Conservation (phyloP, 2,797 vertebrate genomes). For the Masticophis lateralis region DNA sequence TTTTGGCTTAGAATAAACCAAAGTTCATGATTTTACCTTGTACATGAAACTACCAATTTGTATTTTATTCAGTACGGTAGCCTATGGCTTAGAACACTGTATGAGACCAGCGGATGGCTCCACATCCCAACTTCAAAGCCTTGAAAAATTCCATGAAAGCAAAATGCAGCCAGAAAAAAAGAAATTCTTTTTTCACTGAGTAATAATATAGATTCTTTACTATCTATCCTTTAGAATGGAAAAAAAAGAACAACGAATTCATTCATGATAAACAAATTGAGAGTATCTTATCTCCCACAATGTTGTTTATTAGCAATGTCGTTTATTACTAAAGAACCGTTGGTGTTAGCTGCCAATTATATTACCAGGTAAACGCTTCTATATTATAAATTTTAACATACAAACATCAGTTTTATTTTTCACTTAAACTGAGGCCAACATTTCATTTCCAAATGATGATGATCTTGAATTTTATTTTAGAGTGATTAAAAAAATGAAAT, state of each 20-base stretch:
- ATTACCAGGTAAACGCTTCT: neutral
- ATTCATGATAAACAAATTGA: neutral
- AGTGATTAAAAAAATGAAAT: slow-evolving; percentile 17
- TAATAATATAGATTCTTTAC: neutral
- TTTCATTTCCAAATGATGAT: neutral
- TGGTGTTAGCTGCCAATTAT: slow-evolving; percentile 1
- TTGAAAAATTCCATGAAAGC: neutral
- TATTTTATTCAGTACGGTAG: neutral
- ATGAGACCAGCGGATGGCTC: neutral
- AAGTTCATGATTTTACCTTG: neutral
- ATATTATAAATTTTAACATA: slow-evolving; percentile 25
- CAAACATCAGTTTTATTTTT: slow-evolving; percentile 21
- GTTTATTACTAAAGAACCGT: slow-evolving; percentile 13
- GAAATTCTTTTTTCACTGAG: neutral
- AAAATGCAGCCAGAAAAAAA: neutral
- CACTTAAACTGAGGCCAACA: slow-evolving; percentile 33
- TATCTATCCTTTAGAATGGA: neutral
- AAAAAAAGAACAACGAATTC: neutral
- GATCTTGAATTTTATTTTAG: slow-evolving; percentile 16
- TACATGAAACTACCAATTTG: neutral
- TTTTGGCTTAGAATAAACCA: neutral
- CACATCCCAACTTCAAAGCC: neutral
- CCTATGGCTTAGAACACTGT: neutral
- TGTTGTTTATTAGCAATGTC: neutral
- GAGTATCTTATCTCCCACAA: neutral